Evolutionary conservation across 2,797 vertebrate genomes (phyloP), one percentile per base, ranked within the genome.

Genomic region (Gobio occitaniae): DNA sequence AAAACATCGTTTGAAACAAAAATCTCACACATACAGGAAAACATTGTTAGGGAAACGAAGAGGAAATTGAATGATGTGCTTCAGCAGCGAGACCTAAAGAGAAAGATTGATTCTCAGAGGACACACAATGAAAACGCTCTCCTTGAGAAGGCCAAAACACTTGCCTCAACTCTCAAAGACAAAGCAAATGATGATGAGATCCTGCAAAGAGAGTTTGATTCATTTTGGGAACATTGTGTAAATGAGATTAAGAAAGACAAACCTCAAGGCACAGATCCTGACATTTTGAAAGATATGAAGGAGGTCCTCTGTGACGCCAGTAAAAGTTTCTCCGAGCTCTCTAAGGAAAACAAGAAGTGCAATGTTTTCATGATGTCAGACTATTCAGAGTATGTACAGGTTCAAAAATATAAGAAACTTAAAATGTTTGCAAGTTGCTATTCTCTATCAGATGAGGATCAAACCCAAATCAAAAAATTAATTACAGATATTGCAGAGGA

Each of bases 261-360:
- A 70, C 38, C 38, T 7, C 11, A n/a, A 70, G 68, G 2, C 1
- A 0, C 0, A n/a, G 19, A 70, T 2, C 11, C n/a, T 15, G 21
- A 70, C 0, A 7, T 70, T 13, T 44, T 44, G 13, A 70, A 21
- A n/a, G 68, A 70, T 11, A 12, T 1, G 5, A 44, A 1, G 1
- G 68, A 70, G 10, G 4, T 70, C 38, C 38, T 70, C 0, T 0
- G 68, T 3, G 38, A 69, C 2, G 19, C 7, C 19, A 29, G 29
- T 6, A n/a, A 29, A 63, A 13, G n/a, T 13, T 63, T 66, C 1
- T 2, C 8, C 4, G 3, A 68, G 29, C 16, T 4, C 32, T 4
- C 0, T 1, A 19, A 0, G 9, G 0, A 38, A 1, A 68, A 3
- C 65, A 38, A 68, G 10, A 19, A 10, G 16, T 9, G 15, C 16